phyloP scores from a whole-genome alignment of 1,140 invertebrate species.

The Drosophila kikkawai region DNA sequence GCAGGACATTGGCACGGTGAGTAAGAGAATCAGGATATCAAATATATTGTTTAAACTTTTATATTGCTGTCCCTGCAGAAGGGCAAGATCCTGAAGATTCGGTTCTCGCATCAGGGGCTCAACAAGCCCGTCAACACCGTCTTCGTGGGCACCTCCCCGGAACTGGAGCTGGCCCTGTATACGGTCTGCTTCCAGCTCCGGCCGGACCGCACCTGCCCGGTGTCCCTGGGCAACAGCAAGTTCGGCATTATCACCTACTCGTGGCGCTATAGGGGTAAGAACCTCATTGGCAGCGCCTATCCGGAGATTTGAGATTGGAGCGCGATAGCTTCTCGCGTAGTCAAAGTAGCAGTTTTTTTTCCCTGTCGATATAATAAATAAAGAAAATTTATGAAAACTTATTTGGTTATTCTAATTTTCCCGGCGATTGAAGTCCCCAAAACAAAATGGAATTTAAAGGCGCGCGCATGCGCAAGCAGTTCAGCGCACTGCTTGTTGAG shows the following conservation, averaged over 20 bases:
- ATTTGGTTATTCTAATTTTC: background rate
- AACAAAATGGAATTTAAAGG: background rate
- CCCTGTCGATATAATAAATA: conserved; percentile 23
- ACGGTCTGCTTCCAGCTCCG: conserved; percentile 93
- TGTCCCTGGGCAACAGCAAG: conserved; percentile 89
- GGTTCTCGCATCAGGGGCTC: conserved; percentile 90
- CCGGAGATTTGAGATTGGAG: conserved; percentile 87
- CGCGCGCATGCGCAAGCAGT: conserved; percentile 16
- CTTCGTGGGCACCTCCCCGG: conserved; percentile 96
- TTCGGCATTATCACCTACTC: conserved; percentile 91
- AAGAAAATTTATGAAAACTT: conserved; percentile 6
- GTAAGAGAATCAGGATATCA: conserved; percentile 44
- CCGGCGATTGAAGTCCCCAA: background rate
- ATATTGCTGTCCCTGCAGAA: conserved; percentile 87
- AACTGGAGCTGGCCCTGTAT: conserved; percentile 96
- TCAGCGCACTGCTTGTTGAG: background rate
- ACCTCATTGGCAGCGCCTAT: conserved; percentile 92
- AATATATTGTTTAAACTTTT: background rate
- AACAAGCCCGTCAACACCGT: conserved; percentile 92
- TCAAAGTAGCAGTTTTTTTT: conserved; percentile 28
- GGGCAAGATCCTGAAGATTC: conserved; percentile 91
- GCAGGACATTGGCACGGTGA: conserved; percentile 89
- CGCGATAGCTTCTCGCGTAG: background rate
- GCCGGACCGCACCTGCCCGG: conserved; percentile 89
- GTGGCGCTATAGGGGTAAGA: conserved; percentile 90